Conservation (phyloP, 1,140 invertebrate genomes). For the Saccostrea cuccullata region DNA sequence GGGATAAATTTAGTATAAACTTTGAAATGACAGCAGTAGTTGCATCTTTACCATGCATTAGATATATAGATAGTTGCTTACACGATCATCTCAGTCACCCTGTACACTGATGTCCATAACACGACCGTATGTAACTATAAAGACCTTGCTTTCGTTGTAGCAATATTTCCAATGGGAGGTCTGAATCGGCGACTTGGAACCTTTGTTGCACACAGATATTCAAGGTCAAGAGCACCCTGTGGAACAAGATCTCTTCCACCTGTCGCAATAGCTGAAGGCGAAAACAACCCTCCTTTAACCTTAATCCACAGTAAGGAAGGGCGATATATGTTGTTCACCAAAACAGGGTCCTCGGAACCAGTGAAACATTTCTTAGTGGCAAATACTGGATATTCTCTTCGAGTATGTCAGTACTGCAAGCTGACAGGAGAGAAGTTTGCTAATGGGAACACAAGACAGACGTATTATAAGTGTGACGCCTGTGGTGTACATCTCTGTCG, state of each 20-base stretch:
- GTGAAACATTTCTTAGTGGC: conserved; percentile 29
- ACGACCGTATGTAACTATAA: not conserved
- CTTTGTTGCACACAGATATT: conserved; percentile 8
- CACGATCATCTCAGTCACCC: no score
- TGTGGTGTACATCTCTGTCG: conserved; percentile 51
- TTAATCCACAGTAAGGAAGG: not conserved
- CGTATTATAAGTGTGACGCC: conserved; percentile 52
- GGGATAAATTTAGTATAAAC: no score
- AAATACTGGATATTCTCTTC: conserved; percentile 7
- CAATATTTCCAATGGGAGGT: conserved; percentile 1
- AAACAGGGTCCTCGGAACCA: not conserved
- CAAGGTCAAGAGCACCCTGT: not conserved
- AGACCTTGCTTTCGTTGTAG: conserved; percentile 15
- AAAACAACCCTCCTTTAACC: conserved; percentile 3
- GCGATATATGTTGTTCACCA: conserved; percentile 2
- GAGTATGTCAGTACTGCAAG: conserved; percentile 52
- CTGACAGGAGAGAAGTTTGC: conserved; percentile 45
- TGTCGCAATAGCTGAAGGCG: not conserved
- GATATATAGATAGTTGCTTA: no score
- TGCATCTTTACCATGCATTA: no score
- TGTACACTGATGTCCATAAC: no score
- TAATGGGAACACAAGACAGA: conserved; percentile 47
- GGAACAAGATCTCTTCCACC: not conserved
- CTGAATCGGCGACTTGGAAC: conserved; percentile 1
- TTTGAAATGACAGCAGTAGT: no score